Evolutionary conservation across 1,140 invertebrate genomes (phyloP).

Genomic region (Drosophila subpulchrella): DNA sequence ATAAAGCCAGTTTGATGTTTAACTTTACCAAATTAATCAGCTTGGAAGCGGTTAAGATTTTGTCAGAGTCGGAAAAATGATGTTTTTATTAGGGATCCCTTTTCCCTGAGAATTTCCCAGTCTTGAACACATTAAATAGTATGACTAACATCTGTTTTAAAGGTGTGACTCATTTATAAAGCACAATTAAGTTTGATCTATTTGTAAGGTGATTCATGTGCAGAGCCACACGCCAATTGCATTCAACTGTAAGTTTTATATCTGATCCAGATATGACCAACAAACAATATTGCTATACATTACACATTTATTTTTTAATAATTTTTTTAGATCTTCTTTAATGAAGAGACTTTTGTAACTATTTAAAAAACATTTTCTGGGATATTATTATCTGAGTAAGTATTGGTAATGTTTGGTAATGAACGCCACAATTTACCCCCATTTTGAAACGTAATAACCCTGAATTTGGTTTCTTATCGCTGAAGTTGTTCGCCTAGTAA

Average conservation of each 20-base stretch:
- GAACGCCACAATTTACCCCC: not conserved
- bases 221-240: not conserved
- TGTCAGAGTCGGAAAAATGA: not conserved
- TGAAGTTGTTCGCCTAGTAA: not conserved
- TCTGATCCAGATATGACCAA: not conserved
- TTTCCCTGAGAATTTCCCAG: not conserved
- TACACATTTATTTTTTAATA: not conserved
- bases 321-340: not conserved
- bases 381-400: not conserved
- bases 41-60: not conserved
- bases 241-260: not conserved
- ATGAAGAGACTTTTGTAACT: not conserved
- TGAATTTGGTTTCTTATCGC: not conserved
- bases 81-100: not conserved
- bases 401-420: not conserved
- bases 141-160: not conserved
- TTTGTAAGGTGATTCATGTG: conserved; percentile 2
- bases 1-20: not conserved
- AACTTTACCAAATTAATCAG: not conserved
- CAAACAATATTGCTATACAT: not conserved
- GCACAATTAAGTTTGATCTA: not conserved
- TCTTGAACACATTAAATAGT: not conserved
- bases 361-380: not conserved
- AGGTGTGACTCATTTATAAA: not conserved
- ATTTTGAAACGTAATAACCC: not conserved